Base-by-base conservation (phyloP, 2,888 invertebrate genomes). In the Macropis europaea region DNA sequence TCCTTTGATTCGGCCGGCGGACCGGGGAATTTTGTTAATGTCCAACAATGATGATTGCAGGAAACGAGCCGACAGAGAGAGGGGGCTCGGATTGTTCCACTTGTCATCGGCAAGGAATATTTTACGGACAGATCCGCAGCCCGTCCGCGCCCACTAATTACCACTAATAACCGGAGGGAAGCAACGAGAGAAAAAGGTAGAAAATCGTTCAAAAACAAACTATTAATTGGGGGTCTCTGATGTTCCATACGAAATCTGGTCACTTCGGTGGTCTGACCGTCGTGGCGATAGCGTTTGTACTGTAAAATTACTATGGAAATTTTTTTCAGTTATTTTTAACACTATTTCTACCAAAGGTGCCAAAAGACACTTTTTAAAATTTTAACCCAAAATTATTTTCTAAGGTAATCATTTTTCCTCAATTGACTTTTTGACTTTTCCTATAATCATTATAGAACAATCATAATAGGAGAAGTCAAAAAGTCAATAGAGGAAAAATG, bases 121-220 rank as follows among this genome's bases (percentile, higher is more conserved):
- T 88, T 76, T 88, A 88, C 73, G 80, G 86, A 30, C 86, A 83
- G 73, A 82, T 88, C 71, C 85, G 88, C 78, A 88, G 85, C 82
- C 87, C 88, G 67, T 84, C 87, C 40, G 86, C 86, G 36, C 75
- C 88, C 19, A 86, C 84, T 64, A 88, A 88, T 86, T 88, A 88
- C n/a, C n/a, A n/a, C n/a, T n/a, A n/a, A n/a, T n/a, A n/a, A n/a
- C n/a, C n/a, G n/a, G n/a, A n/a, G n/a, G n/a, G n/a, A n/a, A n/a
- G n/a, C n/a, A n/a, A n/a, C 11, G 28, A 13, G 22, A 5, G 30
- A 48, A 36, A 19, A 19, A 53, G 50, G 40, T 59, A 48, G 54
- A 32, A 34, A 45, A 19, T 38, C 43, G 64, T 54, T 48, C 54
- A 32, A 34, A 64, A 68, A 47, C 50, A 63, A 19, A 63, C 32